Base-by-base conservation (phyloP, 2,797 vertebrate genomes). In the Alauda arvensis region DNA sequence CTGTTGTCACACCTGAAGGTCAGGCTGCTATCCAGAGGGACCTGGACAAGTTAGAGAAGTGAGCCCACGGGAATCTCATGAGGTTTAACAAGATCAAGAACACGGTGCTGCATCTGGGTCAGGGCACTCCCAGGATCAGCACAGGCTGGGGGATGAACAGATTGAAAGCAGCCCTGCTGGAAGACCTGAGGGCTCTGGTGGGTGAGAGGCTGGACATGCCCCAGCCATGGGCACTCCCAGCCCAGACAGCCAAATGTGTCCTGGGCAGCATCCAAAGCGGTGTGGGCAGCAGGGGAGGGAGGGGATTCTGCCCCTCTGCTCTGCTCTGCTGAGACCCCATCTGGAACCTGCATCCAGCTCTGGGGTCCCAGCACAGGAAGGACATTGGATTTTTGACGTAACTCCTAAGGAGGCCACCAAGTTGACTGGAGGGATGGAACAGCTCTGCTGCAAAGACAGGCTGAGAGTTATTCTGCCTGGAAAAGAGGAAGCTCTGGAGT, bases 291-390 rank as follows among this genome's bases (percentile, higher is more conserved):
- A 77, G 34, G 16, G 7, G 8, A 48, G 23, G 43, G 34, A 76
- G 26, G 15, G 34, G 37, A 84, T 56, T 77, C 26, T 56, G 20
- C 1, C 3, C 31, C 20, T 72, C 43, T 42, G 24, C 43, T 62
- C 42, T 0, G 1, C 29, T 26, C 43, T 34, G 25, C 4, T 31
- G 60, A 37, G 14, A 34, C 3, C 8, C 18, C 10, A 37, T 7
- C 49, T 31, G 25, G 28, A 70, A 34, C 19, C 56, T 69, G 65
- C 37, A 62, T 17, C 14, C 55, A 60, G 48, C 8, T 40, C 28
- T 43, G 28, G 43, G 18, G 2, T 15, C 5, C 49, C 57, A 46
- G 24, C 23, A 43, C 5, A 43, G 37, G 16, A 49, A 49, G 15
- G 42, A 15, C 13, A 9, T 0, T 23, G 43, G 37, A 34, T 20